Conservation (phyloP, 1,140 invertebrate species). For the Drosophila ohnishii region DNA sequence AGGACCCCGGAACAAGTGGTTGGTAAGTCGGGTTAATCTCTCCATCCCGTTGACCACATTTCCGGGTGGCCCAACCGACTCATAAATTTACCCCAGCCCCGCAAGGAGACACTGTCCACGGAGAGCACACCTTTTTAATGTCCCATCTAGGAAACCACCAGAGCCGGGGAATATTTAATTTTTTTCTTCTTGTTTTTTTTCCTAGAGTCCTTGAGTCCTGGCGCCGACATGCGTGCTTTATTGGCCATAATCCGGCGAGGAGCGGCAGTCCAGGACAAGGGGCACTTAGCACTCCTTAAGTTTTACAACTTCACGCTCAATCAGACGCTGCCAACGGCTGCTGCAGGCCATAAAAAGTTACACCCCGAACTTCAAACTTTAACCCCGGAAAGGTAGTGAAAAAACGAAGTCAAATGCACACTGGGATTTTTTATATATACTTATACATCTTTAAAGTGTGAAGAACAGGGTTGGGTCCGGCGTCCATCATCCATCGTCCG, state of each 20-base stretch:
- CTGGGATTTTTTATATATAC: conserved; percentile 12
- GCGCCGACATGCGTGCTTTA: conserved; percentile 58
- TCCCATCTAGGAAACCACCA: conserved; percentile 4
- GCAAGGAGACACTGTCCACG: conserved; percentile 25
- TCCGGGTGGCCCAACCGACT: neutral
- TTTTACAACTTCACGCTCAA: conserved; percentile 81
- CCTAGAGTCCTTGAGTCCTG: conserved; percentile 4
- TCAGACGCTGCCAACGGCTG: conserved; percentile 42
- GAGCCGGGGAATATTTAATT: conserved; percentile 58
- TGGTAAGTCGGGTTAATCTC: conserved; percentile 51
- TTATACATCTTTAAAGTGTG: conserved; percentile 29
- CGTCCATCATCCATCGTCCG: neutral
- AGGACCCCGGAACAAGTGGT: conserved; percentile 40
- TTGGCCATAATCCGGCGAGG: conserved; percentile 60
- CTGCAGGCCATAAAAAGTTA: conserved; percentile 55
- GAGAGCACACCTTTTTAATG: conserved; percentile 34
- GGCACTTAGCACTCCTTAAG: conserved; percentile 80
- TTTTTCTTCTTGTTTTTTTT: conserved; percentile 24
- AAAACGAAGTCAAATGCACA: conserved; percentile 19
- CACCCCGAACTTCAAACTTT: conserved; percentile 67
- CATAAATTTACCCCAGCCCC: conserved; percentile 35
- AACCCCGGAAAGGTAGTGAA: conserved; percentile 37
- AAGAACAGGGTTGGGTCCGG: conserved; percentile 15
- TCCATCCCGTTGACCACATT: conserved; percentile 44
- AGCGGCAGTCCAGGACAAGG: conserved; percentile 1